A percentile compares a stretch with the other conserved stretches of the same genome.
phyloP scores from a whole-genome alignment of 2,888 invertebrate species.

The Tanytarsus gracilentus region DNA sequence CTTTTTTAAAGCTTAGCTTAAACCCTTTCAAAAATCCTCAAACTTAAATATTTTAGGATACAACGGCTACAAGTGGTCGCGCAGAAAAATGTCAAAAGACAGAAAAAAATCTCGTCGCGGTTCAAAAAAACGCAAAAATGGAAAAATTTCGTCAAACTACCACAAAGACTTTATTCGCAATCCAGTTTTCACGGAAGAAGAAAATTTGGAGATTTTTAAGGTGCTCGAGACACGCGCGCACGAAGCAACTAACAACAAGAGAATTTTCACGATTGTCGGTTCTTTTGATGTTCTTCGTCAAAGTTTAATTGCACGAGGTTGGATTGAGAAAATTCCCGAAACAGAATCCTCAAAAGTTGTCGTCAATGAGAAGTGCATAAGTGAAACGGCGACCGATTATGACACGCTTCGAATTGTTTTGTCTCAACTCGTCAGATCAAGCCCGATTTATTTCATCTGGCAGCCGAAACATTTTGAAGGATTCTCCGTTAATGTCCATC shows the following conservation, averaged over 20 bases:
- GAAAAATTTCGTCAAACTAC: no score
- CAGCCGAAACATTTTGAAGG: conserved; percentile 37
- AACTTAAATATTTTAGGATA: no score
- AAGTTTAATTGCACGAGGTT: conserved; percentile 52
- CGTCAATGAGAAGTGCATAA: conserved; percentile 22
- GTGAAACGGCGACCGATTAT: conserved; percentile 36
- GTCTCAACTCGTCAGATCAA: conserved; percentile 44
- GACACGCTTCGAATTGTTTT: conserved; percentile 44
- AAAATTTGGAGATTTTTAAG: conserved; percentile 35
- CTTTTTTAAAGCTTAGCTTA: no score
- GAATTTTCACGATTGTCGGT: conserved; percentile 51
- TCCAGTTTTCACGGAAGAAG: conserved; percentile 32
- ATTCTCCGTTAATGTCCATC: conserved; percentile 37
- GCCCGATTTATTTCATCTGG: conserved; percentile 44
- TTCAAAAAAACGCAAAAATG: neutral
- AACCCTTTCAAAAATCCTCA: no score
- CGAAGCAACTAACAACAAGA: conserved; percentile 45
- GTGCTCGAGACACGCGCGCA: conserved; percentile 45
- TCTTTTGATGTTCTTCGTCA: conserved; percentile 46
- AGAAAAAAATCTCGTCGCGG: neutral
- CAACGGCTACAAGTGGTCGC: neutral
- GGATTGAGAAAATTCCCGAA: conserved; percentile 54
- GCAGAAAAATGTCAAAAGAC: neutral
- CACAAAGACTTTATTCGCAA: conserved; percentile 34
- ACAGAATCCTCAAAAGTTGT: conserved; percentile 31